Base-by-base conservation (phyloP, 2,888 invertebrate species). In the Melanchra persicariae region DNA sequence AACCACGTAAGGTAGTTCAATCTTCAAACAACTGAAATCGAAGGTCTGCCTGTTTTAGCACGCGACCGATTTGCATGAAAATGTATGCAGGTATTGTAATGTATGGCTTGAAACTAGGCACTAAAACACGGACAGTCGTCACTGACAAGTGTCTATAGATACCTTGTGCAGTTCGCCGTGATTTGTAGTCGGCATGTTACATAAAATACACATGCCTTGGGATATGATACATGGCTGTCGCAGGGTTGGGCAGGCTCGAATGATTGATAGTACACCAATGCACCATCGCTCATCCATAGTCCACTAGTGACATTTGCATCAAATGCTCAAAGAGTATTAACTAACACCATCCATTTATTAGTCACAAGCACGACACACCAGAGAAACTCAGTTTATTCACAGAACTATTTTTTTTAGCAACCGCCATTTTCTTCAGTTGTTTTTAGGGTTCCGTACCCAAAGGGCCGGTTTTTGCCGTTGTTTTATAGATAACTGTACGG, bases 251-350 rank as follows among this genome's bases (percentile, higher is more conserved):
- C 10, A 34, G 34, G n/a, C n/a, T 37, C 57, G 5, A 2, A 58
- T 58, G 61, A 75, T 74, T 52, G 47, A 74, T 78, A 51, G 47
- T n/a, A 45, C 58, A 52, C 79, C 26, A 15, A 61, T 47, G 57
- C 52, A 47, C 79, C 30, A 78, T 74, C 57, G 40, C 17, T 79
- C 73, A 62, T 62, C 17, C 40, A 43, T 78, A 43, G 52, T 69
- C 40, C n/a, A 22, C 19, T 34, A 24, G 22, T 22, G 71, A 54
- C 59, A 70, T 34, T 54, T 59, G 45, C 30, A 22, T 15, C 47
- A 45, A 54, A 40, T 49, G 24, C 52, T 49, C 26, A 34, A 26
- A 51, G 52, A 34, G 34, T 43, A 59, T 34, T 59, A 54, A 22
- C 8, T 59, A 54, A 22, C 8, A 24, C 37, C 45, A 40, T 68